Evolutionary conservation across 2,797 vertebrate species (phyloP), one percentile per base, ranked within the genome.

Genomic region (Holocentrus rufus): DNA sequence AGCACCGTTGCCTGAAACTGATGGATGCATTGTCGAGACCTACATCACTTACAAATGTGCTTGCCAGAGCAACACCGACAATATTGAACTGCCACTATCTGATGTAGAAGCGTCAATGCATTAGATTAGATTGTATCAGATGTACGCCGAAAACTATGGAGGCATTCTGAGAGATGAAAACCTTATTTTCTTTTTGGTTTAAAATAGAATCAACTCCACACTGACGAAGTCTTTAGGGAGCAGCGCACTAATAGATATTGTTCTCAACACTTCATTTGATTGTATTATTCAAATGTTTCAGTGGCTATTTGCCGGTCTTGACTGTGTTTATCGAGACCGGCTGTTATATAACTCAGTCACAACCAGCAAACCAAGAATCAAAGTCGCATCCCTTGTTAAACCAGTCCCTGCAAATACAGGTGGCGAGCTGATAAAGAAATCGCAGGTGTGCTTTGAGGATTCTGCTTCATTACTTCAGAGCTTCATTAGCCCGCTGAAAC

Each of bases 381-480:
- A 56, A 31, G 25, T 20, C 22, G n/a, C n/a, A 39, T 50, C 13
- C 57, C 17, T 70, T 46, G 57, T 22, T 2, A 1, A 55, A 27
- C 15, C 54, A 55, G 25, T 17, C 20, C 1, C 2, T 50, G 36
- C 7, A 23, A 57, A 63, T 69, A 56, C 60, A 71, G 64, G 9
- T 73, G 46, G 34, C 53, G 46, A 20, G 61, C 23, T 30, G 49
- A 67, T 39, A 53, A 25, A 69, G 6, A 61, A 49, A 69, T 11
- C 47, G 39, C 64, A 75, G 65, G 56, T 70, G 73, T 64, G 65
- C 44, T 23, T 31, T 77, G 39, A 52, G 3, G 17, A 52, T 71
- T 65, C 58, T 66, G 49, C 68, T 59, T 68, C 31, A 76, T 75
- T 73, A 69, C 22, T 0, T 66, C 18, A 74, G 57, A 56, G 1